Conservation (phyloP, 2,888 invertebrate genomes). For the Onthophagus sagittarius region DNA sequence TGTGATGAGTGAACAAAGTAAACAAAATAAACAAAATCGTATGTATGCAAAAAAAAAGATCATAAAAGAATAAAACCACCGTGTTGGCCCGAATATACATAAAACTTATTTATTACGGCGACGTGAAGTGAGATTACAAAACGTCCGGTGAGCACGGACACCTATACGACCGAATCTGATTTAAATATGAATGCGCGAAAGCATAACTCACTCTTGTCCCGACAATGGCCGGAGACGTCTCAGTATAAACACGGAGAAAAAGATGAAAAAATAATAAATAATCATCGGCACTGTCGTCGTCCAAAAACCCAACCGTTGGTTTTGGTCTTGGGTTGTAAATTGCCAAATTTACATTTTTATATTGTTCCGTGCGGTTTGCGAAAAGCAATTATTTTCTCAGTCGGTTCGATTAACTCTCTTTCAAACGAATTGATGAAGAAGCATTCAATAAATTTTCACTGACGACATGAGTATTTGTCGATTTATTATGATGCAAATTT, state of each 20-base stretch:
- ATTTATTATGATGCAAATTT: not conserved
- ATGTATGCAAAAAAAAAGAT: not conserved
- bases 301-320: not conserved
- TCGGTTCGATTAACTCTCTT: not conserved
- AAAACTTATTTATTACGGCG: not conserved
- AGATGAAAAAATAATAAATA: slow-evolving; percentile 4
- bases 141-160: not conserved
- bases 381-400: slow-evolving; percentile 2
- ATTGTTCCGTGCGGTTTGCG: slow-evolving; percentile 10
- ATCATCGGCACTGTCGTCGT: not conserved
- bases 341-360: slow-evolving; percentile 14
- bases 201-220: slow-evolving; percentile 9
- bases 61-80: not conserved
- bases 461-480: not conserved
- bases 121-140: not conserved
- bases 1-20: too few species aligned
- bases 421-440: not conserved
- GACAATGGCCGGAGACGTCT: slow-evolving; percentile 8
- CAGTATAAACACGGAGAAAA: slow-evolving; percentile 9
- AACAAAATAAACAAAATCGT: not conserved
- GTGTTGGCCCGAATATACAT: not conserved
- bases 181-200: slow-evolving; percentile 10
- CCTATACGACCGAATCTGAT: slow-evolving; percentile 7
- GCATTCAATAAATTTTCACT: not conserved
- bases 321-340: not conserved